Percentiles rank a stretch among this genome's conserved stretches.
Evolutionary conservation across 2,888 invertebrate species (phyloP).

Genomic region (Philonicus albiceps): DNA sequence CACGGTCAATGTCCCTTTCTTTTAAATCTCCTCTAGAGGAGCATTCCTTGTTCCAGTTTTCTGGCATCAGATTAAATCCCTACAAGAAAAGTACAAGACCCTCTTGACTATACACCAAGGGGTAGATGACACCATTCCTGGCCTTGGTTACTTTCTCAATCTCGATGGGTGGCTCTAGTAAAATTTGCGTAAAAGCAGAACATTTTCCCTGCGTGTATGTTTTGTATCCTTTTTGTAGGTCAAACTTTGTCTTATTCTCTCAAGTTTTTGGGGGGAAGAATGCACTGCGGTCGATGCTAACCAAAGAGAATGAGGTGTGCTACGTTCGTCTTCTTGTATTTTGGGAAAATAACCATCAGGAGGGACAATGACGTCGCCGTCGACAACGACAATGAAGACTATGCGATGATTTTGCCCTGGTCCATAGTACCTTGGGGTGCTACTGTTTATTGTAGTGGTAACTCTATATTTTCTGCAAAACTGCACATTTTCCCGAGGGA

Average conservation of each 20-base stretch:
- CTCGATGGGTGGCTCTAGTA: not conserved
- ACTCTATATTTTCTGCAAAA: not conserved
- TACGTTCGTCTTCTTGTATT: not conserved
- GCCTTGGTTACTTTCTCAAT: not conserved
- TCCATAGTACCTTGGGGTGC: not conserved
- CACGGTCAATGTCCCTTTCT: not conserved
- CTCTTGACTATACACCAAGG: not conserved
- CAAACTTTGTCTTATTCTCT: constrained; percentile 9
- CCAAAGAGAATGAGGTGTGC: not conserved
- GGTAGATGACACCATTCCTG: not conserved
- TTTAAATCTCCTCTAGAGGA: not conserved
- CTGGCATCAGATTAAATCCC: not conserved
- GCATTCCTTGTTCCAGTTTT: not conserved
- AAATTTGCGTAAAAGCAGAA: not conserved
- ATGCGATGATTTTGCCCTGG: not conserved
- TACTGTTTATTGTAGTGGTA: not conserved
- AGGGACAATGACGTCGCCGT: not conserved
- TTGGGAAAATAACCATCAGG: not conserved
- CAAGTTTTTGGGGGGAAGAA: constrained; percentile 2
- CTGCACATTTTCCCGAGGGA: not conserved
- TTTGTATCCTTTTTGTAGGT: constrained; percentile 12
- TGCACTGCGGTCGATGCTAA: not conserved
- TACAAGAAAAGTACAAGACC: not conserved
- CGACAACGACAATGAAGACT: not conserved
- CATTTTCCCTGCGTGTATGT: constrained; percentile 2